Evolutionary conservation across 2,888 invertebrate genomes (phyloP), one percentile per base, ranked within the genome.

Genomic region (Acronicta leporina): DNA sequence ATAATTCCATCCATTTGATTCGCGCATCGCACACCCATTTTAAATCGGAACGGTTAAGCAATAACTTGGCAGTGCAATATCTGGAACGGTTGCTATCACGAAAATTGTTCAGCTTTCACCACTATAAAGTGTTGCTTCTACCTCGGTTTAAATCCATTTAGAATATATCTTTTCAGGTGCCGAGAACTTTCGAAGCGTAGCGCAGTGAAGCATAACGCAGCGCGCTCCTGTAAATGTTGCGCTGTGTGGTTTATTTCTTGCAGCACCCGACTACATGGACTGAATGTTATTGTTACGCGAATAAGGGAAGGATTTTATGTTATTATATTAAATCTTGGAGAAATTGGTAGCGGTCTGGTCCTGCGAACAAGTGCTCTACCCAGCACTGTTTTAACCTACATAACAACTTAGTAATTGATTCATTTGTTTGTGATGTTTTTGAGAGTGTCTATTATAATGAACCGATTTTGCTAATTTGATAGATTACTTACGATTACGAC

Each of bases 111-210:
- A 58, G 68, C 65, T 77, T 73, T 75, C 76, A 75, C 16, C 68
- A 42, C 41, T 56, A 73, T 78, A 66, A 75, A 78, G 76, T 63
- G 72, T 72, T 68, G 64, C 63, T 52, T 56, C 62, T 68, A 57
- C 64, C 60, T 62, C 64, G 61, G 61, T 66, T 73, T 68, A 78
- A 77, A 77, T 76, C 71, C 63, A 68, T 78, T 77, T 77, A 67
- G 76, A 76, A 78, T 70, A 75, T 78, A 78, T 73, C 64, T 73
- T 59, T 61, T 68, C 65, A 70, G 68, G 60, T 66, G 56, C 53
- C 46, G 57, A 43, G 46, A 54, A 49, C 61, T 75, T 63, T 63
- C 60, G 59, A 73, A 68, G 54, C 56, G 68, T 51, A 66, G 56
- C 52, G 63, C 40, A 62, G 45, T 46, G 64, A 42, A 38, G 49